These are phyloP conservation scores for Araneus ventricosus DNA, from an alignment of 1,140 invertebrate genomes.

Conservation along the genomic window DNA sequence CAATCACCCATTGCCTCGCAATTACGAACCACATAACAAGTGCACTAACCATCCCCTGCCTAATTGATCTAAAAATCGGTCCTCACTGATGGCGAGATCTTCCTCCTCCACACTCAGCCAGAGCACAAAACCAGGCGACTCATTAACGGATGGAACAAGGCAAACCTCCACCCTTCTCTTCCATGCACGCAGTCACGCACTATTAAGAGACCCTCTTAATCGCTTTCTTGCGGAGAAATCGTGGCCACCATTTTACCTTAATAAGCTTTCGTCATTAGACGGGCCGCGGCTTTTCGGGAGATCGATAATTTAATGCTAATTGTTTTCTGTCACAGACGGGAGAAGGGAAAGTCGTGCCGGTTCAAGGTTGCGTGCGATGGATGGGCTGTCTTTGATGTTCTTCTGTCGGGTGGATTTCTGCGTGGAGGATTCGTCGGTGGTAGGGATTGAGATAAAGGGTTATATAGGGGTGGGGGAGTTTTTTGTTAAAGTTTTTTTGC, in stretches of 20 bases:
- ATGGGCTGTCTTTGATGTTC: neutral
- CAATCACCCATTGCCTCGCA: neutral
- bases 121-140: neutral
- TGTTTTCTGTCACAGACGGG: constrained; percentile 12
- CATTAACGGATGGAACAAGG: neutral
- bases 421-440: too few species aligned
- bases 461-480: too few species aligned
- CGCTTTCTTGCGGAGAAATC: neutral
- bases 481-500: too few species aligned
- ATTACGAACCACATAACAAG: neutral
- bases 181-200: neutral
- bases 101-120: constrained; percentile 31
- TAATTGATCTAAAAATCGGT: constrained; percentile 40
- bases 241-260: constrained; percentile 33
- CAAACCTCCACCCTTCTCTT: neutral
- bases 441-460: too few species aligned
- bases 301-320: constrained; percentile 38
- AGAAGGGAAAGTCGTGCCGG: neutral
- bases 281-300: neutral
- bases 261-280: constrained; percentile 14
- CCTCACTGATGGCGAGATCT: neutral
- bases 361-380: neutral
- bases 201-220: constrained; percentile 6
- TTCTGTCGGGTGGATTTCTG: neutral
- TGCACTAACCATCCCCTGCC: neutral